Evolutionary conservation across 2,113 vertebrate genomes (phyloP).

Genomic region (Herpailurus yagouaroundi): DNA sequence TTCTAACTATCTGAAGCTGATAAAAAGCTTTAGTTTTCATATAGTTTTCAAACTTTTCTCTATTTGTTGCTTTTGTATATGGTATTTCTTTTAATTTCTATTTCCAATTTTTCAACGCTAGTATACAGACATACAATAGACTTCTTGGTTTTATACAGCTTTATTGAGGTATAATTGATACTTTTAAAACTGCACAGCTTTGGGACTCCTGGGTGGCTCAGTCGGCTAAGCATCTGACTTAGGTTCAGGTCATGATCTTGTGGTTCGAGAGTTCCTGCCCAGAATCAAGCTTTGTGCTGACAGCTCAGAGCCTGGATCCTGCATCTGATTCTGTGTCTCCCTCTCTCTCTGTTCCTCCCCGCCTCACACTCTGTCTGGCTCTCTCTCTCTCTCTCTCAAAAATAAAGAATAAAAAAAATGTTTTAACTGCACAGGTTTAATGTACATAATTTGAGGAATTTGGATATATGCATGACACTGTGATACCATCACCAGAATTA

Average conservation of each 20-base stretch:
- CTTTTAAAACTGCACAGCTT: neutral
- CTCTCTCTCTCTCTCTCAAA: too few species aligned
- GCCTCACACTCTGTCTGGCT: too few species aligned
- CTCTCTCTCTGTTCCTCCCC: too few species aligned
- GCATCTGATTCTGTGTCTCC: too few species aligned
- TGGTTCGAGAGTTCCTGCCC: too few species aligned
- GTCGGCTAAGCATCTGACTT: too few species aligned
- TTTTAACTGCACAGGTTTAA: neutral
- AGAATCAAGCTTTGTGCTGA: too few species aligned
- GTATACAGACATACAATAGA: neutral
- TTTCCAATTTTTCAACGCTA: neutral
- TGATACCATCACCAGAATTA: neutral
- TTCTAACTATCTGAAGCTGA: too few species aligned
- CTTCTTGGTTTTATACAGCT: neutral
- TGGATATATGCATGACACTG: neutral
- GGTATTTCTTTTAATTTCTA: neutral
- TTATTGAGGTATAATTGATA: neutral
- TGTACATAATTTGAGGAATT: neutral
- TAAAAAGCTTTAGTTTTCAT: neutral
- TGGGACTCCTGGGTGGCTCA: neutral
- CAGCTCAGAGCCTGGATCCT: too few species aligned
- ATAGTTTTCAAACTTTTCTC: neutral
- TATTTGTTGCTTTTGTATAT: neutral
- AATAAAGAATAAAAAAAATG: too few species aligned
- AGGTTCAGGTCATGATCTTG: too few species aligned